Base-by-base conservation (phyloP, 1,140 invertebrate species). In the Thaumetopoea pityocampa region DNA sequence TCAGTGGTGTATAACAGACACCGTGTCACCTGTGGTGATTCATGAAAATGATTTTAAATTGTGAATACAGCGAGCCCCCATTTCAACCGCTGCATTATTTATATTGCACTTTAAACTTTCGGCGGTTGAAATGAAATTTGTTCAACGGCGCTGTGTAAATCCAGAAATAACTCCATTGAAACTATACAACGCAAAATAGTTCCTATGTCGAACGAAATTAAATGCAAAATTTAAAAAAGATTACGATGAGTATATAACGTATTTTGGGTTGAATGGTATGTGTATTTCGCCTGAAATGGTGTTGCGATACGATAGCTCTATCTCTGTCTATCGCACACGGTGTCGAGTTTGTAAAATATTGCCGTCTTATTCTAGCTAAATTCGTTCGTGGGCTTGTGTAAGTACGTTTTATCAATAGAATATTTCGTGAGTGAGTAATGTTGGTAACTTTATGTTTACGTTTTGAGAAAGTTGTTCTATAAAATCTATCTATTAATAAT, bases 31-130 rank as follows among this genome's bases (percentile, higher is more conserved):
- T 27, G 40, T 43, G 30, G 26, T 23, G 23, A 10, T 17, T 34
- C 22, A 10, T 20, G 15, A 35, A 27, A 18, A 29, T 26, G 8
- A 15, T 12, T 8, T 26, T 54, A 50, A 66, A 67, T 50, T 54
- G 53, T 58, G 59, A 54, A 64, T 60, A 51, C 48, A 50, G 45
- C 34, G 36, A 24, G 49, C 45, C 43, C 51, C 58, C 42, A 52
- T 40, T 47, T 48, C 54, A 41, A 62, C 51, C 60, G 48, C 22
- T 50, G 47, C 66, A 63, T 62, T 73, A 67, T 73, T 79, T 71
- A 74, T 72, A 68, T 68, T 77, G 72, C 70, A 77, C 70, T 79
- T 65, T 74, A 70, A 72, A 80, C 65, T 80, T 77, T 74, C 60
- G 69, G 64, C 61, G 59, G 71, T 69, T 74, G 54, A 72, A 69